phyloP scores from a whole-genome alignment of 2,888 invertebrate genomes.

The Ashinkailepas kermadecensis region DNA sequence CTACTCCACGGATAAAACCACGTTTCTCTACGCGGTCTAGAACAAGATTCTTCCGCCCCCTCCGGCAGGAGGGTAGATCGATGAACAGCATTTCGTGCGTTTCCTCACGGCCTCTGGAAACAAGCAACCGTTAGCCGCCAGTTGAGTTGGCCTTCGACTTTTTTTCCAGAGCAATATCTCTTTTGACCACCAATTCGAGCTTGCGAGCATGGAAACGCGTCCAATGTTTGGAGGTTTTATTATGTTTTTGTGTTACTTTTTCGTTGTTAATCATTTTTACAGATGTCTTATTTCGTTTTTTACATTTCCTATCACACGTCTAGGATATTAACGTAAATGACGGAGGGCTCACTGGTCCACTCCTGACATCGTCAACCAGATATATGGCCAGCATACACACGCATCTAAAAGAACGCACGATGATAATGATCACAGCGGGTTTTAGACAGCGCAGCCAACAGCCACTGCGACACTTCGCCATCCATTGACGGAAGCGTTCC shows the following conservation, averaged over 20 bases:
- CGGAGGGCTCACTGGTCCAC: not conserved
- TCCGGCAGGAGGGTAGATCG: too few species aligned
- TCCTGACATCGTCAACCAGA: not conserved
- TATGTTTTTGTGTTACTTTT: conserved; percentile 14
- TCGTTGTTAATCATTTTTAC: conserved; percentile 11
- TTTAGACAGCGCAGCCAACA: not conserved
- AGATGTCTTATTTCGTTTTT: not conserved
- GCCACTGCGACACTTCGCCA: not conserved
- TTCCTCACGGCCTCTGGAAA: too few species aligned
- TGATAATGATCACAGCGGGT: not conserved
- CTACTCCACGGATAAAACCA: too few species aligned
- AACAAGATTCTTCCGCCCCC: too few species aligned
- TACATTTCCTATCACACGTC: conserved; percentile 4
- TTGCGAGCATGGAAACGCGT: too few species aligned
- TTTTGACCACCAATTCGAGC: too few species aligned
- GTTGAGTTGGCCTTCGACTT: too few species aligned
- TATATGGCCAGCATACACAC: not conserved
- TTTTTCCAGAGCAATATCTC: too few species aligned
- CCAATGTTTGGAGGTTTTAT: not conserved
- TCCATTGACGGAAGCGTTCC: not conserved
- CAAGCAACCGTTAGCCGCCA: too few species aligned
- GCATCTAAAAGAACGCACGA: conserved; percentile 14
- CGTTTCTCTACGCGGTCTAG: too few species aligned
- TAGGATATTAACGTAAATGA: not conserved
- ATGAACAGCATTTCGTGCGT: too few species aligned